phyloP scores from a whole-genome alignment of 35 echinoderm and acorn worm species.

The Holothuria glaberrima region DNA sequence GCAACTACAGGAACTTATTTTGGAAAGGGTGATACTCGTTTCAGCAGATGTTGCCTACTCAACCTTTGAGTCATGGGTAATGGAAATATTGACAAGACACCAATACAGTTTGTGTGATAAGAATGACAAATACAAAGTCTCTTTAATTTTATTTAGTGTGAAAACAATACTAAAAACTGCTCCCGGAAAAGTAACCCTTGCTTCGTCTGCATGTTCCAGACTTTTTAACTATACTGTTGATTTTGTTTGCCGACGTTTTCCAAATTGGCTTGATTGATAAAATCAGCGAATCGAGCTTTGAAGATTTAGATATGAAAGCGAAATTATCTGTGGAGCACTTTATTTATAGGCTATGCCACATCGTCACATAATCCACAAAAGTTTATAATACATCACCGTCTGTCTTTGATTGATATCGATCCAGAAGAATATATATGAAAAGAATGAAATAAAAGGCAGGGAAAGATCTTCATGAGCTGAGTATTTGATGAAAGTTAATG shows the following conservation, averaged over 20 bases:
- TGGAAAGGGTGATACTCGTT: background rate
- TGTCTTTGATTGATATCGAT: no score
- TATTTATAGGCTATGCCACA: no score
- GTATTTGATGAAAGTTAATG: no score
- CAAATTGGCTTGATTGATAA: background rate
- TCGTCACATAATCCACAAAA: no score
- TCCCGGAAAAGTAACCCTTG: background rate
- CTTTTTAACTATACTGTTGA: slow-evolving; percentile 13
- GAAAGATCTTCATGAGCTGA: no score
- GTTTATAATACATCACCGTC: no score
- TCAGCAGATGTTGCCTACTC: background rate
- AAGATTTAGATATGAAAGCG: no score
- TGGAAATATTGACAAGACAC: background rate
- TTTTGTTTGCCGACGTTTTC: background rate
- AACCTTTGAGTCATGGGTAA: slow-evolving; percentile 22
- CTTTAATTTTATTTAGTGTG: slow-evolving; percentile 1
- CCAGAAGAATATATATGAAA: no score
- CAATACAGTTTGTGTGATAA: slow-evolving; percentile 27
- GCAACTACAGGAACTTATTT: background rate
- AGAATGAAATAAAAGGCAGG: no score
- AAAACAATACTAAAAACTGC: background rate
- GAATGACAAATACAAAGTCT: slow-evolving; percentile 21
- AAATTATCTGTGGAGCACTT: no score
- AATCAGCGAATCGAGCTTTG: no score
- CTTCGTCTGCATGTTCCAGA: background rate